Conservation (phyloP, 2,797 vertebrate species). For the Nannoperca obscura region DNA sequence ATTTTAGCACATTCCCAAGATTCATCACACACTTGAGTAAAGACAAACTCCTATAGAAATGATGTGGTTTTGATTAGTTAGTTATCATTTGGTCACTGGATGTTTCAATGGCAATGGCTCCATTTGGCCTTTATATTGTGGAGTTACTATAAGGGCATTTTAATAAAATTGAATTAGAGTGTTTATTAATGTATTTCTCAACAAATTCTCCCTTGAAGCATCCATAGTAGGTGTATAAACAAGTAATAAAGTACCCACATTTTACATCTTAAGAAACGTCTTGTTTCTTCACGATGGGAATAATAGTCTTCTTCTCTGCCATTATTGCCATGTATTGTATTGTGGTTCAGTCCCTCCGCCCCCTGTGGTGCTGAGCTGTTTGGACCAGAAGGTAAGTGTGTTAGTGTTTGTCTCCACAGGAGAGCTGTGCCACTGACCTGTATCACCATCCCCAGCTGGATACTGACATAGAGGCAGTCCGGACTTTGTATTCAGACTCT, state of each 20-base stretch:
- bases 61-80: not conserved
- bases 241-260: too few relatives aligned
- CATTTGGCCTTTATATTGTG: not conserved
- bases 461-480: slow-evolving; percentile 91
- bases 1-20: not conserved
- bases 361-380: slow-evolving; percentile 48
- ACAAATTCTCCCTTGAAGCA: not conserved
- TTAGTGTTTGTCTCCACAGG: slow-evolving; percentile 81
- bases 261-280: not conserved
- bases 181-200: not conserved
- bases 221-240: not conserved
- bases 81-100: not conserved
- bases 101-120: not conserved
- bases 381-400: slow-evolving; percentile 48
- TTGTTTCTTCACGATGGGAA: not conserved
- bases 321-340: too few relatives aligned
- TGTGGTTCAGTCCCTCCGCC: slow-evolving; percentile 28
- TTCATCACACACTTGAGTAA: not conserved
- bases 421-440: slow-evolving; percentile 89
- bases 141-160: not conserved
- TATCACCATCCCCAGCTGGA: slow-evolving; percentile 93
- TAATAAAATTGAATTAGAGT: not conserved
- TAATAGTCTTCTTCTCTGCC: not conserved
- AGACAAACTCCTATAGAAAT: not conserved
- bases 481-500: slow-evolving; percentile 92